Conservation (phyloP, 2,888 invertebrate species). For the Ryuthela nishihirai region DNA sequence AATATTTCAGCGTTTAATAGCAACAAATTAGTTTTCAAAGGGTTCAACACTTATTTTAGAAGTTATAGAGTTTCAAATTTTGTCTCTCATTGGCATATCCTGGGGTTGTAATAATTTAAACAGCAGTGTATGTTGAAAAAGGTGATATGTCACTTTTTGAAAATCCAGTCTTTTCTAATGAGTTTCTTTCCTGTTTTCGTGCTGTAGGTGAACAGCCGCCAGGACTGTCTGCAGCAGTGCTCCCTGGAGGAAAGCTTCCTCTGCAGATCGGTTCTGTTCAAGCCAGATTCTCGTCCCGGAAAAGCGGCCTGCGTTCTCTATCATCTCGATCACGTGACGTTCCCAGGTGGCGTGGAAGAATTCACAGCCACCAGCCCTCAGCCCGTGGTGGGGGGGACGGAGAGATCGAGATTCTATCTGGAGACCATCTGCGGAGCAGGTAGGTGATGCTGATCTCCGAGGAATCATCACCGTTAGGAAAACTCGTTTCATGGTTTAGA, state of each 20-base stretch:
- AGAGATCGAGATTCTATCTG: conserved; percentile 61
- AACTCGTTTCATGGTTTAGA: no score
- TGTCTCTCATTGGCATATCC: no score
- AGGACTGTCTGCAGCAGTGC: conserved; percentile 84
- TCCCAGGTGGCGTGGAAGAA: conserved; percentile 87
- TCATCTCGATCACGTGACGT: conserved; percentile 84
- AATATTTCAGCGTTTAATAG: no score
- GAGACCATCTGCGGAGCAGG: conserved; percentile 82
- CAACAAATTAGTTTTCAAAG: no score
- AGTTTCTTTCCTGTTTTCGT: background rate
- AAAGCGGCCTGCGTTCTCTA: conserved; percentile 88
- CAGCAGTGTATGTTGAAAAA: no score
- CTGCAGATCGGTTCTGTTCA: conserved; percentile 70
- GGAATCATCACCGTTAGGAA: no score
- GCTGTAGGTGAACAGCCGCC: conserved; percentile 70
- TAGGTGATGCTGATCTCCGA: conserved; percentile 53
- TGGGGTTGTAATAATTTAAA: no score
- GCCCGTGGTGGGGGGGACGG: conserved; percentile 66
- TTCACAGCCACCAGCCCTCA: conserved; percentile 70
- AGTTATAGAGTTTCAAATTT: background rate
- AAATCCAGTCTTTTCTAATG: no score
- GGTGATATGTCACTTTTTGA: no score
- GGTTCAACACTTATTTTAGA: background rate
- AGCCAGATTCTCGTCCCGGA: conserved; percentile 40
- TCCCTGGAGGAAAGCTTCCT: conserved; percentile 90